Percentiles rank a stretch among this genome's conserved stretches.
Evolutionary conservation across 2,888 invertebrate genomes (phyloP).

Genomic region (Himalopsyche anomala): DNA sequence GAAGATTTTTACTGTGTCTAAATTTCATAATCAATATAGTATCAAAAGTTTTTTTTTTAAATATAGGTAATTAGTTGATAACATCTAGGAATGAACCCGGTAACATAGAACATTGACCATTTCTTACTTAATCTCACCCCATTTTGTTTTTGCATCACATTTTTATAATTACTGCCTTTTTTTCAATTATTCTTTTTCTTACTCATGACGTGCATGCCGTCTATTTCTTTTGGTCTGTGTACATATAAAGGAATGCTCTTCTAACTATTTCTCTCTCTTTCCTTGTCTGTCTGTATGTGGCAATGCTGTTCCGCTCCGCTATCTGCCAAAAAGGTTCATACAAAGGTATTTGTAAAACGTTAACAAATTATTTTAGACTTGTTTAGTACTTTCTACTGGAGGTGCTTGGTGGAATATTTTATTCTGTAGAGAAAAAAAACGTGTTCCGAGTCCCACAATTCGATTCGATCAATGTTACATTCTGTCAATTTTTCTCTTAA

Average conservation of each 20-base stretch:
- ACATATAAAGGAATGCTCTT: conserved; percentile 78
- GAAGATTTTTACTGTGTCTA: neutral
- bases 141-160: conserved; percentile 30
- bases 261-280: conserved; percentile 82
- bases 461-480: conserved; percentile 44
- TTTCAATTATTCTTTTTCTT: conserved; percentile 7
- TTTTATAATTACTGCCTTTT: conserved; percentile 32
- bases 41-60: neutral
- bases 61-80: neutral
- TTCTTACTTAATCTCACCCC: conserved; percentile 19
- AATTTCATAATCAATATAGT: neutral
- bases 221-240: conserved; percentile 60
- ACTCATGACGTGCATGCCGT: conserved; percentile 60
- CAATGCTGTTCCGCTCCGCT: conserved; percentile 80
- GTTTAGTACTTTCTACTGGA: conserved; percentile 10
- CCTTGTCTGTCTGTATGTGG: conserved; percentile 82
- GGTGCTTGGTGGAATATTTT: conserved; percentile 37
- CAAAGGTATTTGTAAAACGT: conserved; percentile 73
- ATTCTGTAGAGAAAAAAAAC: conserved; percentile 37
- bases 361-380: conserved; percentile 61
- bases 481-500: neutral
- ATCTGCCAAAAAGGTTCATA: conserved; percentile 80
- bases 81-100: conserved; percentile 32
- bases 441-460: neutral
- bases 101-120: conserved; percentile 29